These are phyloP conservation scores for Edolisoma coerulescens DNA, from an alignment of 2,113 vertebrate species.

Conservation along the genomic window DNA sequence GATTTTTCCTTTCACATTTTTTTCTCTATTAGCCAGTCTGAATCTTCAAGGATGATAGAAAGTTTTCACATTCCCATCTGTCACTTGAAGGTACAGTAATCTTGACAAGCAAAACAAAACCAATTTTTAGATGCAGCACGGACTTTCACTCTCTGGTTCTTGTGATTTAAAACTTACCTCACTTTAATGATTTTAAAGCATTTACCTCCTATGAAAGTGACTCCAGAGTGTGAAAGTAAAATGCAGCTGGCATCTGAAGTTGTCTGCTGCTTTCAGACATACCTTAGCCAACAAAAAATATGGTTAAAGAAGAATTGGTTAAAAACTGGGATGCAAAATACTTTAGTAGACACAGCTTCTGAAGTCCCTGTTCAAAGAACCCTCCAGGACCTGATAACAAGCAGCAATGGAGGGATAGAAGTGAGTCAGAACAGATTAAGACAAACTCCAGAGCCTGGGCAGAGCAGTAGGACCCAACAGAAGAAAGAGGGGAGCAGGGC, in stretches of 20 bases:
- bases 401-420: neutral
- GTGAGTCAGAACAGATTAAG: neutral
- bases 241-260: neutral
- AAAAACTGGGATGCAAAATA: neutral
- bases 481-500: neutral
- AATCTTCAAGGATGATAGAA: constrained; percentile 64
- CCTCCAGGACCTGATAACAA: neutral
- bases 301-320: neutral
- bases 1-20: constrained; percentile 49
- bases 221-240: neutral
- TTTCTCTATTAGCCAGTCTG: constrained; percentile 37
- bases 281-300: neutral
- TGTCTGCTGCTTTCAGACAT: neutral
- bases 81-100: constrained; percentile 36
- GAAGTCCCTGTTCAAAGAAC: neutral
- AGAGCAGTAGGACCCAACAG: neutral
- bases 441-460: neutral
- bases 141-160: neutral
- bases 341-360: neutral
- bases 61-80: constrained; percentile 66
- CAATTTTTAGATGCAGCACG: neutral
- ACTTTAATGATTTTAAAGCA: neutral
- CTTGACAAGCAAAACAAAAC: constrained; percentile 17
- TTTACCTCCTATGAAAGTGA: neutral
- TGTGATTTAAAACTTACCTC: neutral